Conservation (phyloP, 2,888 invertebrate species). For the Eupelmus urozonus region DNA sequence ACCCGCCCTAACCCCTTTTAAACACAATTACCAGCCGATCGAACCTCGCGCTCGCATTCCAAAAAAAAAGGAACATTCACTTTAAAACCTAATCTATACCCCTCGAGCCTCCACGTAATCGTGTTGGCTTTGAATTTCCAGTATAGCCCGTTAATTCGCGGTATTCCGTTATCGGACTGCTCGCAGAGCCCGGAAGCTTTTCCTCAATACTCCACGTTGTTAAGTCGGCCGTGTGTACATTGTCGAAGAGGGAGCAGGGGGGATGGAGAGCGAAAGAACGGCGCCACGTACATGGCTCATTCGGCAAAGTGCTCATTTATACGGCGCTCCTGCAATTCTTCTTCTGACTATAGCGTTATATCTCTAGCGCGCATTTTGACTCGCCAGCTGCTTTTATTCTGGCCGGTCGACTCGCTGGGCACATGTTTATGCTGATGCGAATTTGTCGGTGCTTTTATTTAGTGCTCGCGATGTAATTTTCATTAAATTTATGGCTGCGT, state of each 20-base stretch:
- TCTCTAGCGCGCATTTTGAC: background rate
- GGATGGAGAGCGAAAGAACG: background rate
- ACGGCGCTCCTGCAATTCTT: background rate
- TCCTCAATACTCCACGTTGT: background rate
- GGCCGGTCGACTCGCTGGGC: background rate
- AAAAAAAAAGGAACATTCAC: too few relatives aligned
- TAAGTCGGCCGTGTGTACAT: background rate
- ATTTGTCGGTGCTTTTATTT: too few relatives aligned
- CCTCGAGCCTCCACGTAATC: too few relatives aligned
- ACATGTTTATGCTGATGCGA: too few relatives aligned
- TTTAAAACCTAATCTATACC: too few relatives aligned
- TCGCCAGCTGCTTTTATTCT: too few relatives aligned
- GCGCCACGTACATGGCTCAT: conserved; percentile 22
- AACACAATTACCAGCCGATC: too few relatives aligned
- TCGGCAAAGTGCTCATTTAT: conserved; percentile 51
- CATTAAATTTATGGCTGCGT: too few relatives aligned
- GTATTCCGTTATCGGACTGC: background rate
- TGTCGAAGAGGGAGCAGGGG: background rate
- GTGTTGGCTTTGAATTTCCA: conserved; percentile 6
- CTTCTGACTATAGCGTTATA: background rate
- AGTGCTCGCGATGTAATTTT: too few relatives aligned
- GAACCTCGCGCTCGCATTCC: too few relatives aligned
- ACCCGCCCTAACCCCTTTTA: too few relatives aligned
- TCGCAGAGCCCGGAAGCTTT: background rate
- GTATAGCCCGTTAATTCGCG: background rate